Evolutionary conservation across 2,113 vertebrate species (phyloP).

Genomic region (Sander lucioperca): DNA sequence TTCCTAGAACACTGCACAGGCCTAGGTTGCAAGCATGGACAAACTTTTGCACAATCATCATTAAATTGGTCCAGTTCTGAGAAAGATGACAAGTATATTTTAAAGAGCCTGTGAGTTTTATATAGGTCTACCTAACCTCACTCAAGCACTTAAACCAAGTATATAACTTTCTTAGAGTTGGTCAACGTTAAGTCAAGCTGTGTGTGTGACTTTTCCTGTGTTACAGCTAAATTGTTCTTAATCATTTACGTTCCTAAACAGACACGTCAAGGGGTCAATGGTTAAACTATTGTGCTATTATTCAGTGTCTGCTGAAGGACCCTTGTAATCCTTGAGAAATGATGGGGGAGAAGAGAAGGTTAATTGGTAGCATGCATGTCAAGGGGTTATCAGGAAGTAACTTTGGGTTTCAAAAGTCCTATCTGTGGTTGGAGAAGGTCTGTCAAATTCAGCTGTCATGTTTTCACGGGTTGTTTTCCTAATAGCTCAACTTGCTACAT

Average conservation of each 20-base stretch:
- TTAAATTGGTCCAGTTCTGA: background rate
- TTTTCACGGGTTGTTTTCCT: background rate
- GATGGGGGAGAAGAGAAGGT: conserved; percentile 1
- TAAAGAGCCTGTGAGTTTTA: background rate
- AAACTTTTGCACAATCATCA: background rate
- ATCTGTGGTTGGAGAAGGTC: background rate
- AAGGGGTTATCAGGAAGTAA: conserved; percentile 14
- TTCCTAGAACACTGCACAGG: background rate
- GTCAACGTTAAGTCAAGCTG: background rate
- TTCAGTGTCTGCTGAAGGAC: background rate
- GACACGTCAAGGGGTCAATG: conserved; percentile 45
- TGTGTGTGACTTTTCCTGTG: conserved; percentile 5
- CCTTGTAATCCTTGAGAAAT: background rate
- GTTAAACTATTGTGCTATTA: background rate
- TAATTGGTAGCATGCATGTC: conserved; percentile 15
- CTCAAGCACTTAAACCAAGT: background rate
- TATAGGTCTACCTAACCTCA: background rate
- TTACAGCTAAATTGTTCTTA: conserved; percentile 40
- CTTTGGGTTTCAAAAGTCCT: background rate
- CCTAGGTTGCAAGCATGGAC: background rate
- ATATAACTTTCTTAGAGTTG: background rate
- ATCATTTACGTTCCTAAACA: conserved; percentile 47
- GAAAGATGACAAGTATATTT: background rate
- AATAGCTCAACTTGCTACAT: background rate
- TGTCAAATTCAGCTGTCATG: background rate